Evolutionary conservation across 2,888 invertebrate genomes (phyloP), one percentile per base, ranked within the genome.

Genomic region (Pristionchus entomophagus): DNA sequence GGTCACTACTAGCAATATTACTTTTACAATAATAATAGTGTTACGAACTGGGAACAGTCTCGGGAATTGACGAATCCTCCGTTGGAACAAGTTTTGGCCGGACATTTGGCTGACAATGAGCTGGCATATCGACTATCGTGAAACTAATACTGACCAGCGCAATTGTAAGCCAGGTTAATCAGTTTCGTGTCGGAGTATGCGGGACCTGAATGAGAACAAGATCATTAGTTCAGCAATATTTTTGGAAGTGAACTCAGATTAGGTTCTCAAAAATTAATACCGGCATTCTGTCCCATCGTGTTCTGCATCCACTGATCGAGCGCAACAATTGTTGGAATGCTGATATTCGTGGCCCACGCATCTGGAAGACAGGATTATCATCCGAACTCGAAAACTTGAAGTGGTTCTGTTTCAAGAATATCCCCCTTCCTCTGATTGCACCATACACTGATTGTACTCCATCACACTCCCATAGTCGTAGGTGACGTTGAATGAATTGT

Each of bases 401-500:
- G 14, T n/a, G n/a, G n/a, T n/a, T n/a, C n/a, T n/a, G n/a, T 45
- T 45, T 29, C n/a, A 8, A 14, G 38, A 78, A 8, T 38, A 4
- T 26, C n/a, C 32, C 19, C 41, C n/a, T 78, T 78, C 22, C 45
- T 14, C 8, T 45, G 14, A 10, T 29, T 29, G 41, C 29, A n/a
- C n/a, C n/a, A n/a, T n/a, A 83, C 83, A 62, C n/a, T 83, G 83
- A 32, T 41, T 41, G 49, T 83, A 83, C 45, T 41, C n/a, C 83
- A 83, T 83, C 3, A 83, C 83, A 62, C 83, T 83, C 41, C 83
- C 83, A 29, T 62, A 83, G 62, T 83, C 83, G 83, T 62, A 83
- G 0, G 29, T 17, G 19, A 83, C 83, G n/a, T 38, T 38, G 32
- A 26, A 83, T 14, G 59, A 62, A 45, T 45, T 49, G 29, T 83